Percentiles rank a stretch among this genome's conserved stretches.
Evolutionary conservation across 2,888 invertebrate species (phyloP).

Genomic region (Brachyptera risi): DNA sequence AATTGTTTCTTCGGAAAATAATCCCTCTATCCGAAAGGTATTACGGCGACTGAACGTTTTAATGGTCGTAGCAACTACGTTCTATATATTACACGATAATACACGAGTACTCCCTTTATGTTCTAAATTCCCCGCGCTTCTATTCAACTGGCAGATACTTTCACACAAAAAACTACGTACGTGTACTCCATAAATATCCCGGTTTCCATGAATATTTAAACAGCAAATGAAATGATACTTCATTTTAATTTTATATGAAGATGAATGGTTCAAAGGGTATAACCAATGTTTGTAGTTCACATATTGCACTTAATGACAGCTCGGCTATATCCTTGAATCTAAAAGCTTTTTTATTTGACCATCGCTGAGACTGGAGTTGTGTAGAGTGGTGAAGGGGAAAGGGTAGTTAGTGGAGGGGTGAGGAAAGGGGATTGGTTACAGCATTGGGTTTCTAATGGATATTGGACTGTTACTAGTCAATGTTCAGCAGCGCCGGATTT

Average conservation of each 20-base stretch:
- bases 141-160: too few species aligned
- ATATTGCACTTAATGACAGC: slow-evolving; percentile 12
- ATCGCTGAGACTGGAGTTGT: too few species aligned
- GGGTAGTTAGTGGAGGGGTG: neutral
- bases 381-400: neutral
- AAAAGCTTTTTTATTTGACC: slow-evolving; percentile 14
- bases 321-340: slow-evolving; percentile 16
- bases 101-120: too few species aligned
- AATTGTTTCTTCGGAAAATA: too few species aligned
- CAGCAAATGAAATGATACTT: neutral
- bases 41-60: too few species aligned
- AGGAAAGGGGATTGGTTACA: neutral
- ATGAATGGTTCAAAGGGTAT: slow-evolving; percentile 12
- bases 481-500: neutral
- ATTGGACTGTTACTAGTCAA: neutral
- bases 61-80: too few species aligned
- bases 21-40: too few species aligned
- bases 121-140: too few species aligned
- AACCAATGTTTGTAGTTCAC: slow-evolving; percentile 15
- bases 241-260: neutral
- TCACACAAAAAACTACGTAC: too few species aligned
- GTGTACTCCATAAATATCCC: neutral
- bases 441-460: neutral
- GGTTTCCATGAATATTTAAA: neutral
- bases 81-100: too few species aligned